These are phyloP conservation scores for Tetramorium parvispinum DNA, from an alignment of 1,140 invertebrate species.

Conservation along the genomic window DNA sequence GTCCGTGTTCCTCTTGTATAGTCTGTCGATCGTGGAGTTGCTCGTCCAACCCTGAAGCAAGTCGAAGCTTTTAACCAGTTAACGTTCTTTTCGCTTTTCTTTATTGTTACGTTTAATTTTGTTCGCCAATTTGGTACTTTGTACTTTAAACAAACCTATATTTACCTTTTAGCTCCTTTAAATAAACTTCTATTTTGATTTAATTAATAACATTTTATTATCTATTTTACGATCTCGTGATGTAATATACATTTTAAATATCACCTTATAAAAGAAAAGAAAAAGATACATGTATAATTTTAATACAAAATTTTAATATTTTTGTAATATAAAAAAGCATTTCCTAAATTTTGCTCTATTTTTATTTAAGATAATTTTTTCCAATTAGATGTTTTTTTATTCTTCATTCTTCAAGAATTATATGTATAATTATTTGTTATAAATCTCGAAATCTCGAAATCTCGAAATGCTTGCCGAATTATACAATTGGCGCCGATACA, in stretches of 20 bases:
- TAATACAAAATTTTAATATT: neutral
- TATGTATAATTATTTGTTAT: too few relatives aligned
- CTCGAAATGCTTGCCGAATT: neutral
- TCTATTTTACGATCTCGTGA: neutral
- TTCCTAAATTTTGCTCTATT: neutral
- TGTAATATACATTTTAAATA: neutral
- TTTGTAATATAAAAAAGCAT: neutral
- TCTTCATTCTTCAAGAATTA: neutral
- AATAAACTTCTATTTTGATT: neutral
- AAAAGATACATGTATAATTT: neutral
- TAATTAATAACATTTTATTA: neutral
- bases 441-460: neutral
- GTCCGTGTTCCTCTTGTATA: constrained; percentile 65
- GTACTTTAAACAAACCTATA: neutral
- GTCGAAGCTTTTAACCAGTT: constrained; percentile 28
- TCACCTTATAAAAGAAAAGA: neutral
- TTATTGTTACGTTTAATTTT: neutral
- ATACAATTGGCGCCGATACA: neutral
- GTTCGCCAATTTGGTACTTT: neutral
- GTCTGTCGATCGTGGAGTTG: constrained; percentile 71
- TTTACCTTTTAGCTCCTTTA: neutral
- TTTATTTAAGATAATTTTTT: neutral
- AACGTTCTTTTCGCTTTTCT: neutral
- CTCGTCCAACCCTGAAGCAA: constrained; percentile 79
- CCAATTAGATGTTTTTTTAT: neutral